phyloP scores from a whole-genome alignment of 1,140 invertebrate species.

The Homalodisca vitripennis region DNA sequence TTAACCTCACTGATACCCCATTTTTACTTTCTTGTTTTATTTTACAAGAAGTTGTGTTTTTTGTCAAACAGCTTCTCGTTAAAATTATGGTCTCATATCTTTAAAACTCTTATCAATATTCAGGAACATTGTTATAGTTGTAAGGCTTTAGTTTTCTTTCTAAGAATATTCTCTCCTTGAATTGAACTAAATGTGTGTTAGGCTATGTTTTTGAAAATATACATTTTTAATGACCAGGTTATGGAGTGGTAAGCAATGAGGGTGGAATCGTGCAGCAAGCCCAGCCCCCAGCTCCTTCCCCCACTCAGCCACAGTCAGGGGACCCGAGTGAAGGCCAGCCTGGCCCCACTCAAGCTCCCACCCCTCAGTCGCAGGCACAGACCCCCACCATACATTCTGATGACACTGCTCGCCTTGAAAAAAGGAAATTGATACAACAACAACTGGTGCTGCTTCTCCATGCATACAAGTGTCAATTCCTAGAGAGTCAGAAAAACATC shows the following conservation, averaged over 20 bases:
- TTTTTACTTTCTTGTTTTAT: too few species aligned
- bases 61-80: too few species aligned
- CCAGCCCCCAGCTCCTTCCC: constrained; percentile 64
- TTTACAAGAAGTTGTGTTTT: too few species aligned
- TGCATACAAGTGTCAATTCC: constrained; percentile 96
- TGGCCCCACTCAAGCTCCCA: constrained; percentile 42
- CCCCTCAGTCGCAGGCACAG: constrained; percentile 48
- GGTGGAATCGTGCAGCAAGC: constrained; percentile 63
- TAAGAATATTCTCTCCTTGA: too few species aligned
- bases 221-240: too few species aligned
- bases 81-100: too few species aligned
- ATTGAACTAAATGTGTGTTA: too few species aligned
- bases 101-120: too few species aligned
- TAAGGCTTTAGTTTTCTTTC: too few species aligned
- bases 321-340: constrained; percentile 61
- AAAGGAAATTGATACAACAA: constrained; percentile 98
- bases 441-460: constrained; percentile 95
- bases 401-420: constrained; percentile 84
- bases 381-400: constrained; percentile 49
- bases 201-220: too few species aligned
- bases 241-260: constrained; percentile 53
- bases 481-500: constrained; percentile 80
- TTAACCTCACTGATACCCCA: too few species aligned
- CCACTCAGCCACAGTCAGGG: constrained; percentile 68
- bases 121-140: too few species aligned